These are phyloP conservation scores for Recurvirostra avosetta DNA, from an alignment of 2,113 vertebrate species.

Conservation along the genomic window DNA sequence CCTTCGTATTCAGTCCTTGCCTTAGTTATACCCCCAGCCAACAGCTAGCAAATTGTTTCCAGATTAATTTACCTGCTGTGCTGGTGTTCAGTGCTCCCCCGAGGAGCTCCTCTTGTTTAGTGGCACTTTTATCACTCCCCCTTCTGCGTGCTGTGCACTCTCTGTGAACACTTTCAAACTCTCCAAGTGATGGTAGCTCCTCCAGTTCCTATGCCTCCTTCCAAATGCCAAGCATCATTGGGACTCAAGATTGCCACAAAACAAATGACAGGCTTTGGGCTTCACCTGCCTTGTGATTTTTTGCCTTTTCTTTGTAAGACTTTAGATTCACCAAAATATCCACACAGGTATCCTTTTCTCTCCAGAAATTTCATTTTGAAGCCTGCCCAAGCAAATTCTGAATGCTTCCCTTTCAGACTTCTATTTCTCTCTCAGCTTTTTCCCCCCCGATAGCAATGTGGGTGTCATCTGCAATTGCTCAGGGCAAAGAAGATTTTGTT, in stretches of 20 bases:
- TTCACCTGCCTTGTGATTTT: not conserved
- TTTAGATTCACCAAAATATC: not conserved
- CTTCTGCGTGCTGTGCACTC: not conserved
- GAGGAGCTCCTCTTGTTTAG: not conserved
- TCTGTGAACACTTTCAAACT: not conserved
- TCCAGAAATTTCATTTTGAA: not conserved
- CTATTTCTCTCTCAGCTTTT: not conserved
- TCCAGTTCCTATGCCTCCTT: not conserved
- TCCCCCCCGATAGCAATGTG: fast-evolving
- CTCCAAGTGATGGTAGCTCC: not conserved
- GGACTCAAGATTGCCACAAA: not conserved
- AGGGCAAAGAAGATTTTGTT: not conserved
- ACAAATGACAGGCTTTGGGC: not conserved
- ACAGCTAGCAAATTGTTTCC: not conserved
- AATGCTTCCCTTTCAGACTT: not conserved
- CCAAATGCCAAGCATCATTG: not conserved
- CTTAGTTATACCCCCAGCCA: not conserved
- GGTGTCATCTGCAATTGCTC: not conserved
- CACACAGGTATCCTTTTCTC: not conserved
- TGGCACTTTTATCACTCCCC: not conserved
- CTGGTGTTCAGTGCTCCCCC: not conserved
- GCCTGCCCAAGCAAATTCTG: not conserved
- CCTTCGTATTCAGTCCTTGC: not conserved
- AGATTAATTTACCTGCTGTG: not conserved
- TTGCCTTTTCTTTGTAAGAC: not conserved